Evolutionary conservation across 2,888 invertebrate species (phyloP).

Genomic region (Chloroclysta siterata): DNA sequence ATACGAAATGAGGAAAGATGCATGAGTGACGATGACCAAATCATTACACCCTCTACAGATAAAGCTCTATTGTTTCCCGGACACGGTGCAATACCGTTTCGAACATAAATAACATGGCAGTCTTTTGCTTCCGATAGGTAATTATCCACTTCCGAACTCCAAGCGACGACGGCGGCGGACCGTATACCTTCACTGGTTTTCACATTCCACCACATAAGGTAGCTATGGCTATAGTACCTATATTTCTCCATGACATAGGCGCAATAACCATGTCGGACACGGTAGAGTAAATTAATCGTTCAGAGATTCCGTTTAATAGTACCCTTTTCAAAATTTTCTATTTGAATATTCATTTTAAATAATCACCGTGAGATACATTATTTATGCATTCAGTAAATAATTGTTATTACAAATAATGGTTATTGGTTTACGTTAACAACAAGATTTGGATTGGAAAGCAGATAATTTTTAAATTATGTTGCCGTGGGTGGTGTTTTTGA

Average conservation of each 20-base stretch:
- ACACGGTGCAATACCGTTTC: conserved; percentile 46
- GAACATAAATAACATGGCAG: conserved; percentile 63
- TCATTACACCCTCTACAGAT: conserved; percentile 25
- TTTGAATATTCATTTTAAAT: conserved; percentile 29
- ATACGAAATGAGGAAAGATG: not conserved
- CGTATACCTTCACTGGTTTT: conserved; percentile 48
- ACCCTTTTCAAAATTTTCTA: conserved; percentile 11
- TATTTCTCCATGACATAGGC: conserved; percentile 25
- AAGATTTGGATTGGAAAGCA: too few species aligned
- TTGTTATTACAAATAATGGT: not conserved
- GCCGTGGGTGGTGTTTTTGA: too few species aligned
- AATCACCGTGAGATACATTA: conserved; percentile 22
- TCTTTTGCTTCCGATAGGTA: conserved; percentile 68
- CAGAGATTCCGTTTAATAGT: conserved; percentile 29
- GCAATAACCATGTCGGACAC: conserved; percentile 47
- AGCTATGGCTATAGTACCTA: not conserved
- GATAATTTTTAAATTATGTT: too few species aligned
- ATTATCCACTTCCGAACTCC: conserved; percentile 70
- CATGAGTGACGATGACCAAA: conserved; percentile 12
- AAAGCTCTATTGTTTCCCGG: conserved; percentile 25
- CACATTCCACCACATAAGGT: conserved; percentile 56
- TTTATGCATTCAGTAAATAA: not conserved
- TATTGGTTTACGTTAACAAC: too few species aligned
- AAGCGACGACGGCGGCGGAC: conserved; percentile 48
- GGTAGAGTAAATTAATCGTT: conserved; percentile 40